Evolutionary conservation across 1,140 invertebrate genomes (phyloP).

Genomic region (Rhagoletis zephyria): DNA sequence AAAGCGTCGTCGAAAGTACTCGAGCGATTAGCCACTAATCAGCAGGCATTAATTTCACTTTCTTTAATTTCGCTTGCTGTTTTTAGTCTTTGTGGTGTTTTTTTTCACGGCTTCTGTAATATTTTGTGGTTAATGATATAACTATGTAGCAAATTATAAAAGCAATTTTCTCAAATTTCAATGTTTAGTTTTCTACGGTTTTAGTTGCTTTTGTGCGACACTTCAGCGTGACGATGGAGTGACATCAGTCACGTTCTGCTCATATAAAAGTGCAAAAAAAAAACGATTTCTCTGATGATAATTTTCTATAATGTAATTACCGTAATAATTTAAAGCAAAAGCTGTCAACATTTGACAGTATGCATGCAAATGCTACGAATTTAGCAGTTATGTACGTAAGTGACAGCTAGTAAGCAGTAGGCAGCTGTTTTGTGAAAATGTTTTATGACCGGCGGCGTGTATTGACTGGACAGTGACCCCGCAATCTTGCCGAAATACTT

Average conservation of each 20-base stretch:
- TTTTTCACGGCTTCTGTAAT: background rate
- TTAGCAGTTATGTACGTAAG: background rate
- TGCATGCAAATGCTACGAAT: background rate
- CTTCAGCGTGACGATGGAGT: background rate
- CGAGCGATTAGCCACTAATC: constrained; percentile 18
- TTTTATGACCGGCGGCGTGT: background rate
- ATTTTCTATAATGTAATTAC: constrained; percentile 37
- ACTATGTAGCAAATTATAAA: background rate
- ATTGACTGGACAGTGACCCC: background rate
- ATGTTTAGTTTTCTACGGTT: background rate
- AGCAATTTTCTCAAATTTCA: background rate
- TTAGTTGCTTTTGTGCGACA: background rate
- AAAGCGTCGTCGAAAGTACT: background rate
- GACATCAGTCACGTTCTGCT: constrained; percentile 39
- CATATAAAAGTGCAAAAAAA: background rate
- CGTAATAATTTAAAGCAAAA: constrained; percentile 14
- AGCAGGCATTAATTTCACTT: constrained; percentile 33
- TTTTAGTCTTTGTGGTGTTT: background rate
- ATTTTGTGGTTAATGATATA: constrained; percentile 37
- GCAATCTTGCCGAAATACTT: background rate
- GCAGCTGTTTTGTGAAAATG: constrained; percentile 9
- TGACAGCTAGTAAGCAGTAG: background rate
- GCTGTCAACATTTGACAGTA: constrained; percentile 21
- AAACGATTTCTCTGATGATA: too few relatives aligned
- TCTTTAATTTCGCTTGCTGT: constrained; percentile 2